Conservation (phyloP, 2,113 vertebrate genomes). For the Puffinus mauretanicus region DNA sequence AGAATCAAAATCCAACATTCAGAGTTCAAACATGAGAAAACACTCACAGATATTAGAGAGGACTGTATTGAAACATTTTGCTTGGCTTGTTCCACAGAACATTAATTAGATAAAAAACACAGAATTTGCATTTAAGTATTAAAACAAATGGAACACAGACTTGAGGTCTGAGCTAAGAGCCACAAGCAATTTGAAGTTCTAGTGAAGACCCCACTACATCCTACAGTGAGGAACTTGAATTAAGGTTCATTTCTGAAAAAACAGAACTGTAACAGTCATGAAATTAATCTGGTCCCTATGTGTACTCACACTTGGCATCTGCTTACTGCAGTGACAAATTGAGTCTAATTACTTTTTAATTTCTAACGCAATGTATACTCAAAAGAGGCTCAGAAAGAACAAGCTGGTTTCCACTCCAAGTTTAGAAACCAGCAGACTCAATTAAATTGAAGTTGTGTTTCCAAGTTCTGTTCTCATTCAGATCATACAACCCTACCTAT, state of each 20-base stretch:
- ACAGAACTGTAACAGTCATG: neutral
- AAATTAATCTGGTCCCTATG: neutral
- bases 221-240: neutral
- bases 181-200: neutral
- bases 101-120: neutral
- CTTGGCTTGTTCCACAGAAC: neutral
- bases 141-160: slow-evolving; percentile 1
- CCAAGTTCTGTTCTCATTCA: neutral
- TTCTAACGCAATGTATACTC: neutral
- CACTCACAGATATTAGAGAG: neutral
- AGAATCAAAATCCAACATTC: neutral
- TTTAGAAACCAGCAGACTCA: neutral
- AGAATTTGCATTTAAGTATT: neutral
- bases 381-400: neutral
- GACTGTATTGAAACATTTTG: neutral
- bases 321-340: neutral
- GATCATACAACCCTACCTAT: neutral
- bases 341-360: slow-evolving; percentile 15
- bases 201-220: neutral
- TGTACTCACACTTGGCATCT: neutral
- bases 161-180: neutral
- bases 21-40: slow-evolving; percentile 9
- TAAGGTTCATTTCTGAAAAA: neutral
- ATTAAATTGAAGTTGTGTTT: neutral
- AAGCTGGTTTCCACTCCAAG: neutral